A percentile compares a stretch with the other conserved stretches of the same genome.
Evolutionary conservation across 2,888 invertebrate genomes (phyloP).

Genomic region (Globia sparganii): DNA sequence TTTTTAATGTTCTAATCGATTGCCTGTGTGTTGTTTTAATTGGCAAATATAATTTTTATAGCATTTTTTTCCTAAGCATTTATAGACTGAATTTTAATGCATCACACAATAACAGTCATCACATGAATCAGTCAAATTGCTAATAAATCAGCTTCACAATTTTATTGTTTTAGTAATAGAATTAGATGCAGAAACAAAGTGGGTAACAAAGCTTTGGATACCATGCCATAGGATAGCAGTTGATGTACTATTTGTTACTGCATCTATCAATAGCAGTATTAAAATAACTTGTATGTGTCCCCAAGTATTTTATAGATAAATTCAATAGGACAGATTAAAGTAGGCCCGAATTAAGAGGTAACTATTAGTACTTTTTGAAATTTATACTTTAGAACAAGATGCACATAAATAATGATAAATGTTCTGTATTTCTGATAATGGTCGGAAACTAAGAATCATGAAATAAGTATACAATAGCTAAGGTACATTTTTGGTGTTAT

Average conservation of each 20-base stretch:
- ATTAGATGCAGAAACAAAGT: slow-evolving; percentile 76
- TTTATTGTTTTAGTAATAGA: slow-evolving; percentile 71
- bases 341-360: slow-evolving; percentile 72
- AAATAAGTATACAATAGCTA: slow-evolving; percentile 65
- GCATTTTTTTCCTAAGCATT: slow-evolving; percentile 75
- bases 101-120: slow-evolving; percentile 84
- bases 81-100: slow-evolving; percentile 80
- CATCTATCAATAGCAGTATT: slow-evolving; percentile 85
- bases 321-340: slow-evolving; percentile 77
- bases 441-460: slow-evolving; percentile 47
- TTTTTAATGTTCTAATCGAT: slow-evolving; percentile 66
- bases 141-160: slow-evolving; percentile 71
- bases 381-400: slow-evolving; percentile 74
- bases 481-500: slow-evolving; percentile 59
- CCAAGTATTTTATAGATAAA: slow-evolving; percentile 80
- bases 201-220: slow-evolving; percentile 35
- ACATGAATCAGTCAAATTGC: slow-evolving; percentile 75
- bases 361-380: slow-evolving; percentile 75
- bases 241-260: slow-evolving; percentile 73
- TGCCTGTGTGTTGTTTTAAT: slow-evolving; percentile 70
- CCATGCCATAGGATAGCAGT: slow-evolving; percentile 64
- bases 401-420: slow-evolving; percentile 59
- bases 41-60: slow-evolving; percentile 72
- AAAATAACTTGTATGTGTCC: slow-evolving; percentile 75
- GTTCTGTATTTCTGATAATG: slow-evolving; percentile 43